A percentile compares a stretch with the other conserved stretches of the same genome.
Conservation (phyloP, 2,113 vertebrate species). For the Mesocricetus auratus region DNA sequence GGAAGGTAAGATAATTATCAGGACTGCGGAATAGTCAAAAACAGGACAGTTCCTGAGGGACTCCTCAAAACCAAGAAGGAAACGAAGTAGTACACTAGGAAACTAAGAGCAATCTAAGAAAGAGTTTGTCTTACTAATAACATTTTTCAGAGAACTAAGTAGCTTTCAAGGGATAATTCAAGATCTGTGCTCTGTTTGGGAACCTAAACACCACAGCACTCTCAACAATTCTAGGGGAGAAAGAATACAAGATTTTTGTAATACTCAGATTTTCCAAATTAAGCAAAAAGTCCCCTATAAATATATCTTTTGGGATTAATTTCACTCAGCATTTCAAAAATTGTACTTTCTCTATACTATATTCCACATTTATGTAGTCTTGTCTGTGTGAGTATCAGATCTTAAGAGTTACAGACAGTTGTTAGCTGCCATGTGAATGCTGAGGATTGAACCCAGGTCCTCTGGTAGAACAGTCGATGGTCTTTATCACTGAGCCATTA, state of each 20-base stretch:
- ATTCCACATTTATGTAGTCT: neutral
- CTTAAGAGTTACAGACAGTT: too few species aligned
- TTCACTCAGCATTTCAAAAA: constrained; percentile 42
- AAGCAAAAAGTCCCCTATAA: constrained; percentile 12
- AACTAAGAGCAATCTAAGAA: neutral
- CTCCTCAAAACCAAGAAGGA: neutral
- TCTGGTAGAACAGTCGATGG: too few species aligned
- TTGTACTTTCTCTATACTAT: constrained; percentile 37
- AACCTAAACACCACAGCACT: neutral
- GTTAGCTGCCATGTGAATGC: too few species aligned
- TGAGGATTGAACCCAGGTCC: too few species aligned
- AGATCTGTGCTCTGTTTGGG: neutral
- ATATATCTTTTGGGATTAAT: constrained; percentile 38
- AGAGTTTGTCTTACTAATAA: neutral
- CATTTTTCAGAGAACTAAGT: neutral
- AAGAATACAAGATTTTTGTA: neutral
- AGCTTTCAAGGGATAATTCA: constrained; percentile 27
- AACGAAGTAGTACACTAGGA: neutral
- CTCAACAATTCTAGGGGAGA: constrained; percentile 19
- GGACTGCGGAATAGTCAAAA: neutral
- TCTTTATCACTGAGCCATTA: too few species aligned
- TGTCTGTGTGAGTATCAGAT: too few species aligned
- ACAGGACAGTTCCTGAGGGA: neutral
- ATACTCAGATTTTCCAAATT: constrained; percentile 28
- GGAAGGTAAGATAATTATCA: neutral